A percentile compares a stretch with the other conserved stretches of the same genome.
These are phyloP conservation scores for Isoperla grammatica DNA, from an alignment of 2,888 invertebrate species.

Conservation along the genomic window DNA sequence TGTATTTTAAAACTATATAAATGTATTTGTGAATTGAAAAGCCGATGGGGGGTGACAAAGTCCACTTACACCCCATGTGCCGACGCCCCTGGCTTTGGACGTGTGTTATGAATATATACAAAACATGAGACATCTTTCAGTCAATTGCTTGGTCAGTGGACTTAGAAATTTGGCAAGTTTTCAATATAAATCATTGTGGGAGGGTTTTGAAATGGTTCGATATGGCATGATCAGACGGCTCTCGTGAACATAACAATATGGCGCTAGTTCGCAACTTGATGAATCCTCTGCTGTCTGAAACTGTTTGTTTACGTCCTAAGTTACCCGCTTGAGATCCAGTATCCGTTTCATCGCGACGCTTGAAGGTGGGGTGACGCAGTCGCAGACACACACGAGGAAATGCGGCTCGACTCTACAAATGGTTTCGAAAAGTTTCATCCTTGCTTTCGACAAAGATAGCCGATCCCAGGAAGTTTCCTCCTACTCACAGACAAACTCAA, in stretches of 20 bases:
- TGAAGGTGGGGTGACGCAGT: neutral
- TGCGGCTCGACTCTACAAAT: neutral
- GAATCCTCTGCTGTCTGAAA: constrained; percentile 1
- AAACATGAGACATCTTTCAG: no score
- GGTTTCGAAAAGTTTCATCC: constrained; percentile 14
- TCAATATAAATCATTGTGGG: no score
- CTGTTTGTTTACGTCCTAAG: constrained; percentile 15
- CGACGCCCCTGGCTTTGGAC: no score
- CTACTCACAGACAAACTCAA: constrained; percentile 1
- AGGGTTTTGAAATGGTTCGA: neutral
- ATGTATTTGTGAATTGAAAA: no score
- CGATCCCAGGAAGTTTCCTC: constrained; percentile 1
- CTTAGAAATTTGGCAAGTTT: no score
- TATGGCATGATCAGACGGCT: neutral
- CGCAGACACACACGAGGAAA: neutral
- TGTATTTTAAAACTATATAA: no score
- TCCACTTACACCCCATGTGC: no score
- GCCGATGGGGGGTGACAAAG: no score
- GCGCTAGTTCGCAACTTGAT: constrained; percentile 14
- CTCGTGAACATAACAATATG: constrained; percentile 9
- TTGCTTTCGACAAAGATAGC: constrained; percentile 11
- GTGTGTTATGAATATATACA: no score
- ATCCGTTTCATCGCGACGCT: constrained; percentile 3
- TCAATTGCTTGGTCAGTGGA: no score
- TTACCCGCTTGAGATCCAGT: neutral